A percentile compares a stretch with the other conserved stretches of the same genome.
phyloP scores from a whole-genome alignment of 2,113 vertebrate genomes.

The Elgaria multicarinata region DNA sequence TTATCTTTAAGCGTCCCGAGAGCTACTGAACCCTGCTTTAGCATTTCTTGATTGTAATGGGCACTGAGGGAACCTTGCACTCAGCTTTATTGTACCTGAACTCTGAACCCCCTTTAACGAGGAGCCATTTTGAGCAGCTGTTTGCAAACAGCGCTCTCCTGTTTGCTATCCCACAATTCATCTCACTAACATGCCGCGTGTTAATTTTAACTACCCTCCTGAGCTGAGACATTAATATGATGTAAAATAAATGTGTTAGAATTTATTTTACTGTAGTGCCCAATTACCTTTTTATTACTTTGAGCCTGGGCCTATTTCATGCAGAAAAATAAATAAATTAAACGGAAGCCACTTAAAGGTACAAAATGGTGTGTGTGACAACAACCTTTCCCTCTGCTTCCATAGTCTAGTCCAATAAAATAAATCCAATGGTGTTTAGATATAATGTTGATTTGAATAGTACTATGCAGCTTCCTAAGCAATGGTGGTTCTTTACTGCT shows the following conservation, averaged over 20 bases:
- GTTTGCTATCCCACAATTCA: constrained; percentile 54
- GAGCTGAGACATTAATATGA: constrained; percentile 62
- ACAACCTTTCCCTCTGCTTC: neutral
- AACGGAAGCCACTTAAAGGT: constrained; percentile 35
- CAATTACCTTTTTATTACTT: constrained; percentile 60
- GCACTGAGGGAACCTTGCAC: neutral
- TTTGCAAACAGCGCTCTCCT: constrained; percentile 47
- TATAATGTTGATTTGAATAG: neutral
- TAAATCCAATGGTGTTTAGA: constrained; percentile 41
- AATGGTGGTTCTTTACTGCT: neutral
- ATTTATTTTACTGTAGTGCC: constrained; percentile 60
- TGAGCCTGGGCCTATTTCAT: neutral
- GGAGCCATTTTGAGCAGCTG: constrained; percentile 36
- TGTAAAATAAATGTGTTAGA: constrained; percentile 55
- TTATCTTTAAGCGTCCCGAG: neutral
- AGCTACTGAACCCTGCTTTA: neutral
- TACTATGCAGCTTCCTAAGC: neutral
- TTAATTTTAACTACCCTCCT: constrained; percentile 62
- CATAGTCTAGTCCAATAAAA: constrained; percentile 45
- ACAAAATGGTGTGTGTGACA: constrained; percentile 36
- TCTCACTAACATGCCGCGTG: constrained; percentile 44
- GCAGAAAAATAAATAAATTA: constrained; percentile 52
- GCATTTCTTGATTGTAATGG: neutral
- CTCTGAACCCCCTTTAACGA: constrained; percentile 4
- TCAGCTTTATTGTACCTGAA: constrained; percentile 9